Percentiles rank a stretch among this genome's conserved stretches.
Evolutionary conservation across 2,113 vertebrate genomes (phyloP).

Genomic region (Neopipo cinnamomea): DNA sequence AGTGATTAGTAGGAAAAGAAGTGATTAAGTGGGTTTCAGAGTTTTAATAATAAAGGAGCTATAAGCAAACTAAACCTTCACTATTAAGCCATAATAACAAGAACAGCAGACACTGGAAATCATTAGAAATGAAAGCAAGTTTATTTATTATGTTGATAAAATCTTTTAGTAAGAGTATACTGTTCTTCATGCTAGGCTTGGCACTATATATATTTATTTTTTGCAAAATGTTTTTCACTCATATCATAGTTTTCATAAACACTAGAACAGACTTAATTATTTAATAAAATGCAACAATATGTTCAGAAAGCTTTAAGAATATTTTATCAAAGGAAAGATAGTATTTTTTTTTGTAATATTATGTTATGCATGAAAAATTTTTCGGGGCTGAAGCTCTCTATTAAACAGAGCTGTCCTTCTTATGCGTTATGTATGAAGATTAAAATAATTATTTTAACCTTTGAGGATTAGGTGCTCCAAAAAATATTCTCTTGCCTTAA

Average conservation of each 20-base stretch:
- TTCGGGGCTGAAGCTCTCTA: background rate
- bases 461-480: background rate
- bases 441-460: background rate
- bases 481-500: background rate
- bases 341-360: background rate
- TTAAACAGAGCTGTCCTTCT: background rate
- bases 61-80: background rate
- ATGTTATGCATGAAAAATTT: background rate
- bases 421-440: background rate
- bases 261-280: slow-evolving; percentile 54
- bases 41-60: background rate
- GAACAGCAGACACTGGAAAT: background rate
- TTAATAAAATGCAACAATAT: slow-evolving; percentile 37
- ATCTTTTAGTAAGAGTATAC: background rate
- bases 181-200: background rate
- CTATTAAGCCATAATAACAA: background rate
- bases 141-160: background rate
- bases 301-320: slow-evolving; percentile 26
- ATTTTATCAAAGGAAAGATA: background rate
- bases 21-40: background rate
- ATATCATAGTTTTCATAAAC: slow-evolving; percentile 4
- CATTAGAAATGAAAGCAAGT: background rate
- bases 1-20: background rate
- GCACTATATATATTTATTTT: background rate
- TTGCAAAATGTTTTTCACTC: slow-evolving; percentile 19